phyloP scores from a whole-genome alignment of 2,888 invertebrate species.

The Apotomis betuletana region DNA sequence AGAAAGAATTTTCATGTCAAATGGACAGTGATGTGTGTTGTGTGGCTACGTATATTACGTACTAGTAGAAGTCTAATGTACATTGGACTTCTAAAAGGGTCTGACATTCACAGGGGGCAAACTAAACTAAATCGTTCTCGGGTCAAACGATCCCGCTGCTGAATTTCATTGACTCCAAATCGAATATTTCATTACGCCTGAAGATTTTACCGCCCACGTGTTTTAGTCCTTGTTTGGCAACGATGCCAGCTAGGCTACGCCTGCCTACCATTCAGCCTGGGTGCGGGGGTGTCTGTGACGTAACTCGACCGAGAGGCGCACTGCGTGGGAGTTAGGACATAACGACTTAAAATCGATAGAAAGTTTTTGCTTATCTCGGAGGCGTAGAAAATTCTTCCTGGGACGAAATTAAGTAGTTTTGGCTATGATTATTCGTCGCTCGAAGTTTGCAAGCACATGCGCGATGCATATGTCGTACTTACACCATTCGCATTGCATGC shows the following conservation, averaged over 20 bases:
- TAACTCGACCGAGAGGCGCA: constrained; percentile 33
- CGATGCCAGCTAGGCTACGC: constrained; percentile 12
- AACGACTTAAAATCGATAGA: constrained; percentile 29
- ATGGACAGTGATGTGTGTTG: constrained; percentile 3
- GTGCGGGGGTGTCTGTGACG: constrained; percentile 37
- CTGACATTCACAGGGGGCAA: constrained; percentile 32
- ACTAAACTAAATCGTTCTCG: constrained; percentile 3
- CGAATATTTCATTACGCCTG: constrained; percentile 10
- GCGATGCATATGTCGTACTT: too few species aligned
- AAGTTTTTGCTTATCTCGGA: neutral
- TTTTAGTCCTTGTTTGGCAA: constrained; percentile 13
- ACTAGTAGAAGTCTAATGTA: neutral
- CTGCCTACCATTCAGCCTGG: constrained; percentile 26
- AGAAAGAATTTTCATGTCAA: constrained; percentile 14
- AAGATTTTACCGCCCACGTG: constrained; percentile 28
- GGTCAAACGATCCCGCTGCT: constrained; percentile 8
- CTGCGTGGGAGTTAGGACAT: constrained; percentile 36
- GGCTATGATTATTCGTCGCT: too few species aligned
- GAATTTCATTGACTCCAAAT: constrained; percentile 19
- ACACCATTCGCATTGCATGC: too few species aligned
- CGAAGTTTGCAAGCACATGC: too few species aligned
- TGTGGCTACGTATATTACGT: neutral
- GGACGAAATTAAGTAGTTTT: too few species aligned
- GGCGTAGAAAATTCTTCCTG: neutral
- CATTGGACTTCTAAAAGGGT: neutral